Evolutionary conservation across 2,113 vertebrate genomes (phyloP).

Genomic region (Eretmochelys imbricata): DNA sequence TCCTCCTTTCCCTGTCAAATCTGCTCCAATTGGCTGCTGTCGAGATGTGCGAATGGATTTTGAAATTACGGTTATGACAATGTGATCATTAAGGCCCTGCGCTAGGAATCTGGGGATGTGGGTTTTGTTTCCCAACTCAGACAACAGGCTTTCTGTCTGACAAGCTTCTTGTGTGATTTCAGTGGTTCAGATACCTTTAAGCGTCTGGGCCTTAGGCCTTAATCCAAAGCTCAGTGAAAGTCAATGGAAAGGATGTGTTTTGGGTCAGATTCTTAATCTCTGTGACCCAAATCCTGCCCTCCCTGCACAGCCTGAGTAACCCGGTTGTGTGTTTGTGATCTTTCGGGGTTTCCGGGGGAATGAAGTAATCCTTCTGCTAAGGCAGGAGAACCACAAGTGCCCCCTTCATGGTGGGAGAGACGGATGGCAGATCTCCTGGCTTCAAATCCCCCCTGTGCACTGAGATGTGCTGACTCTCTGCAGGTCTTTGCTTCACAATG

Average conservation of each 20-base stretch:
- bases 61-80: neutral
- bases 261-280: neutral
- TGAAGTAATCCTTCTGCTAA: neutral
- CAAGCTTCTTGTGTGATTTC: neutral
- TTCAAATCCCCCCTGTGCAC: neutral
- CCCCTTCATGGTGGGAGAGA: too few relatives aligned
- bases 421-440: neutral
- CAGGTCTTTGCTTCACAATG: neutral
- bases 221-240: neutral
- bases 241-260: neutral
- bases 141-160: neutral
- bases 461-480: neutral
- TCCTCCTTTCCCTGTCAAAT: neutral
- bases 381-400: neutral
- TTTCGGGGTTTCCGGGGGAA: neutral
- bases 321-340: neutral
- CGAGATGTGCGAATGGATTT: neutral
- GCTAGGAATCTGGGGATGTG: accelerated
- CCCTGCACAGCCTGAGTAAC: neutral
- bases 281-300: neutral
- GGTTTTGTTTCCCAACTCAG: neutral
- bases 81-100: neutral
- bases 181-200: neutral
- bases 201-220: neutral
- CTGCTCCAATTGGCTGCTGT: neutral